Conservation (phyloP, 2,113 vertebrate species). For the Patagioenas fasciata region DNA sequence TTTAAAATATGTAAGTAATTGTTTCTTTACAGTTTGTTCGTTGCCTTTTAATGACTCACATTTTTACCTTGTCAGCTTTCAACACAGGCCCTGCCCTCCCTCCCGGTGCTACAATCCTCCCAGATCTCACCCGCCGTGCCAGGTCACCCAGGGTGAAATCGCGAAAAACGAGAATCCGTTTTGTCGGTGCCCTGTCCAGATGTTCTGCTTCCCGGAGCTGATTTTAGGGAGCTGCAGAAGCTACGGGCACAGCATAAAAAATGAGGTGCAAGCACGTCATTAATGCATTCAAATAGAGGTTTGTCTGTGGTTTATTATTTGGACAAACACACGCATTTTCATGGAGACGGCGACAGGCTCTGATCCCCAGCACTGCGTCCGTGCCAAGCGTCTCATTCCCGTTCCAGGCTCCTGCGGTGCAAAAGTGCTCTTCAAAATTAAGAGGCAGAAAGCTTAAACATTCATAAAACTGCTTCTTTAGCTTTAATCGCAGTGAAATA, state of each 20-base stretch:
- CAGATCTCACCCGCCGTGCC: conserved; percentile 40
- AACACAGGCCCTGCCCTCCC: conserved; percentile 46
- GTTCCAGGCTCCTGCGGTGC: not conserved
- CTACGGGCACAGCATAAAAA: not conserved
- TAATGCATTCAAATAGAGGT: not conserved
- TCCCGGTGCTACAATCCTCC: conserved; percentile 32
- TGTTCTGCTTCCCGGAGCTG: not conserved
- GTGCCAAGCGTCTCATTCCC: not conserved
- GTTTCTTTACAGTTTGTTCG: conserved; percentile 39
- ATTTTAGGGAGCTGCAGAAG: not conserved
- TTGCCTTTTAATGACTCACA: conserved; percentile 48
- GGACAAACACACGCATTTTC: not conserved
- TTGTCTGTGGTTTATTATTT: not conserved
- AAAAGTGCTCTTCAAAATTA: not conserved
- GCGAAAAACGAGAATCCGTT: not conserved
- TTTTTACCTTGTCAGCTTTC: conserved; percentile 59
- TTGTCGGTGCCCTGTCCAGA: rapidly evolving
- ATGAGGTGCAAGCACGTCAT: not conserved
- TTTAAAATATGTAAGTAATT: conserved; percentile 28
- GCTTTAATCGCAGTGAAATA: not conserved
- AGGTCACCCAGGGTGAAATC: conserved; percentile 51
- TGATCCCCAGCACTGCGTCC: not conserved
- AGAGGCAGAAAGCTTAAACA: not conserved
- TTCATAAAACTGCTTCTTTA: not conserved
- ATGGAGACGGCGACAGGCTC: rapidly evolving